Evolutionary conservation across 1,140 invertebrate genomes (phyloP), one percentile per base, ranked within the genome.

Genomic region (Bemisia tabaci): DNA sequence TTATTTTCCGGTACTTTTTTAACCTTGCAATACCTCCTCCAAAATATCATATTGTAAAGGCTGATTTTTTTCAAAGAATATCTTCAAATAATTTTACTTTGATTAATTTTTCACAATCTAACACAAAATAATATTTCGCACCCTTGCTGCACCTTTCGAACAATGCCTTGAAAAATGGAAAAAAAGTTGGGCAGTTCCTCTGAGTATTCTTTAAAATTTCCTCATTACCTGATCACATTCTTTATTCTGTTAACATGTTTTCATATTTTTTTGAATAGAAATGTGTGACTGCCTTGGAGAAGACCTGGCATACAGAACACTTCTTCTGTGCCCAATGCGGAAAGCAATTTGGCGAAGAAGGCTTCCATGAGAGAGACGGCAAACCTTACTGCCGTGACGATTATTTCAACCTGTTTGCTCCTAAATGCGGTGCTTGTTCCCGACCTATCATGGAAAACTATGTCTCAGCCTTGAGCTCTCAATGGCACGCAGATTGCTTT

Each of bases 401-500:
- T 75, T 99, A 97, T 80, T 97, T 97, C 75, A 91, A 95, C 73
- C 94, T 97, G 89, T 99, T 99, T 79, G 97, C 97, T 1, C 95
- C 96, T 0, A 98, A 98, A 77, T 99, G 97, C 80, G 95, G 94
- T 22, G 94, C 95, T 22, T 99, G 97, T 82, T 90, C 87, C 72
- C 86, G 91, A 39, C 91, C 97, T 62, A 99, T 99, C 72, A 97
- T 95, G 85, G 95, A 97, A 77, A 98, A 98, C 79, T 99, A 98
- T 77, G 98, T 99, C 74, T 97, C 95, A 1, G 97, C 97, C 17
- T 80, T 99, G 61, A 97, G 96, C 77, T 86, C 89, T 66, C 95
- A 99, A 77, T 99, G 97, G 97, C 97, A 99, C 83, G 93, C 95
- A 12, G 92, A 97, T 76, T 99, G 97, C 79, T 99, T 99, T 82